Conservation (phyloP, 2,888 invertebrate genomes). For the Diaphora mendica region DNA sequence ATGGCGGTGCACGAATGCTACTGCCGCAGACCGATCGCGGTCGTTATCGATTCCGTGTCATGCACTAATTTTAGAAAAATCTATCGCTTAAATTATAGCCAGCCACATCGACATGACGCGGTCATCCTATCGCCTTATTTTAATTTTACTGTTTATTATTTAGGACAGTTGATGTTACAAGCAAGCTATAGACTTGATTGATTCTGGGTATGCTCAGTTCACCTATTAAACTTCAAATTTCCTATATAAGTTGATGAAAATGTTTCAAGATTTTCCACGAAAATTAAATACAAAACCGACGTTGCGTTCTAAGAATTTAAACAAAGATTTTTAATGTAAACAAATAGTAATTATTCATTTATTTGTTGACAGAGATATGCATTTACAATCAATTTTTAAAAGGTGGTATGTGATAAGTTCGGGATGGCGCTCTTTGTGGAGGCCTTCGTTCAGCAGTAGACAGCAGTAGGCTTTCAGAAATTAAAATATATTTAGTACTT, state of each 20-base stretch:
- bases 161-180: conserved; percentile 42
- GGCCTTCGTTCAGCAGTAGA: too few relatives aligned
- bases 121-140: conserved; percentile 44
- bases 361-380: conserved; percentile 29
- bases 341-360: conserved; percentile 21
- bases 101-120: conserved; percentile 49
- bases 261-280: conserved; percentile 32
- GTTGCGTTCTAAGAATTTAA: conserved; percentile 35
- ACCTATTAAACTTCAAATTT: conserved; percentile 38
- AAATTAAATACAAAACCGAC: conserved; percentile 38
- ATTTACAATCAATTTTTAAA: conserved; percentile 17
- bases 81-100: conserved; percentile 58
- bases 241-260: conserved; percentile 29
- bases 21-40: conserved; percentile 50
- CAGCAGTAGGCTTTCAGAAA: too few relatives aligned
- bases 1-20: conserved; percentile 60
- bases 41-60: conserved; percentile 74
- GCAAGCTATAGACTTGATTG: conserved; percentile 24
- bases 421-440: too few relatives aligned
- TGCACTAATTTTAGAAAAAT: conserved; percentile 76
- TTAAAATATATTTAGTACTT: too few relatives aligned
- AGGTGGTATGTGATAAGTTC: background rate
- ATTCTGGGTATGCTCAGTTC: conserved; percentile 31
- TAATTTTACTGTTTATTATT: conserved; percentile 45
- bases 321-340: conserved; percentile 41